Evolutionary conservation across 2,113 vertebrate genomes (phyloP).

Genomic region (Hystrix brachyura): DNA sequence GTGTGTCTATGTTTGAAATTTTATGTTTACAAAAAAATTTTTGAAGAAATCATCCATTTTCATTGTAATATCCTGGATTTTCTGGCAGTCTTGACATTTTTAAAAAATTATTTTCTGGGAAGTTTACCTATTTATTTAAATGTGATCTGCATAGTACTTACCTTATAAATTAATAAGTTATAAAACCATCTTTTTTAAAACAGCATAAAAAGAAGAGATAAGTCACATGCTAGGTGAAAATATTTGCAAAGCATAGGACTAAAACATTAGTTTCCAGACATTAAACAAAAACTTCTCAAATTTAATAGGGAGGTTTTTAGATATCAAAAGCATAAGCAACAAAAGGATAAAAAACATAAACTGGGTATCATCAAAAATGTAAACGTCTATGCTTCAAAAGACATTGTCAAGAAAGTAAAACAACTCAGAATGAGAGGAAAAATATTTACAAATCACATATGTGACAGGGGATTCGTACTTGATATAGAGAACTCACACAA

Average conservation of each 20-base stretch:
- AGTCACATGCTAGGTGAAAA: background rate
- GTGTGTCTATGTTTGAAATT: background rate
- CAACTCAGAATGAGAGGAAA: background rate
- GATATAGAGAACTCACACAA: background rate
- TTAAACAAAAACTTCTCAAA: conserved; percentile 32
- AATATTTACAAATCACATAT: background rate
- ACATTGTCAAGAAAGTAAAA: conserved; percentile 7
- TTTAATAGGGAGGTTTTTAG: background rate
- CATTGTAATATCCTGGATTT: background rate
- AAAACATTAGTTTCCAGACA: background rate
- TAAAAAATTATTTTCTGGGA: background rate
- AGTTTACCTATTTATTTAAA: background rate
- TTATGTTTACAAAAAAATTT: background rate
- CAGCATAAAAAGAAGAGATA: background rate
- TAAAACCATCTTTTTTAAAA: background rate
- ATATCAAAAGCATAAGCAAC: background rate
- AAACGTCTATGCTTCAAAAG: conserved; percentile 10
- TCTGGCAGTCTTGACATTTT: background rate
- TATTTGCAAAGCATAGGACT: background rate
- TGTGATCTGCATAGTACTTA: background rate
- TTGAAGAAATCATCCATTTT: background rate
- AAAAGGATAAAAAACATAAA: background rate
- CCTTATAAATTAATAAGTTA: conserved; percentile 23
- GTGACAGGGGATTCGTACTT: background rate
- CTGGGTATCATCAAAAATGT: background rate